A percentile compares a stretch with the other conserved stretches of the same genome.
Evolutionary conservation across 1,140 invertebrate species (phyloP).

Genomic region (Leguminivora glycinivorella): DNA sequence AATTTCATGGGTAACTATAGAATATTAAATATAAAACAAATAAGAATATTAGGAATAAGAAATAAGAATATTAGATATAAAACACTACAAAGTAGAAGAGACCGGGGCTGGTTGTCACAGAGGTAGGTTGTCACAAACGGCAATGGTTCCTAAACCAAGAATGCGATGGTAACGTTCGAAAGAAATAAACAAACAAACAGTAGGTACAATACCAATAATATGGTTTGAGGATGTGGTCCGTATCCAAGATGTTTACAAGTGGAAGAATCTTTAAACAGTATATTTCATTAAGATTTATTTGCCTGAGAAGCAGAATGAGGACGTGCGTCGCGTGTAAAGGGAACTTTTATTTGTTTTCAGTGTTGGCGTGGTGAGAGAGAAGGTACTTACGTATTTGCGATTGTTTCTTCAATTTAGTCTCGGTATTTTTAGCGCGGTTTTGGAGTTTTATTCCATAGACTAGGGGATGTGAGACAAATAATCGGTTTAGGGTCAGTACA

Average conservation of each 20-base stretch:
- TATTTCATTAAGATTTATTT: constrained; percentile 25
- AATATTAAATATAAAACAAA: no score
- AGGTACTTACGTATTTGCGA: constrained; percentile 10
- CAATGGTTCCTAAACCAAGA: no score
- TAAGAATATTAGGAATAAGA: no score
- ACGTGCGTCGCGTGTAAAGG: constrained; percentile 18
- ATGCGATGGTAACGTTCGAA: no score
- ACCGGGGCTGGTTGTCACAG: no score
- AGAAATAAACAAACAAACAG: neutral
- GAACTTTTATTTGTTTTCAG: constrained; percentile 28
- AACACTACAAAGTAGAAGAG: no score
- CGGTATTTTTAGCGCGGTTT: neutral
- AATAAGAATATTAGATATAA: no score
- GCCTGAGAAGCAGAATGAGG: constrained; percentile 12
- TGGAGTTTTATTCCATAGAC: no score
- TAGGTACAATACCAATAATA: neutral
- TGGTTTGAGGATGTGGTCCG: neutral
- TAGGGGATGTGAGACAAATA: no score
- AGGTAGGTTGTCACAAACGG: no score
- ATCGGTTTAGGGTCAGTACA: no score
- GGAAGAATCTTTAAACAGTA: constrained; percentile 22
- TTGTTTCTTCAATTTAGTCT: constrained; percentile 15
- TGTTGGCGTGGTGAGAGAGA: constrained; percentile 11
- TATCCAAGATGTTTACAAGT: constrained; percentile 19
- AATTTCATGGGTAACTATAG: no score